These are phyloP conservation scores for Podarcis lilfordi DNA, from an alignment of 2,797 vertebrate species.

Conservation along the genomic window DNA sequence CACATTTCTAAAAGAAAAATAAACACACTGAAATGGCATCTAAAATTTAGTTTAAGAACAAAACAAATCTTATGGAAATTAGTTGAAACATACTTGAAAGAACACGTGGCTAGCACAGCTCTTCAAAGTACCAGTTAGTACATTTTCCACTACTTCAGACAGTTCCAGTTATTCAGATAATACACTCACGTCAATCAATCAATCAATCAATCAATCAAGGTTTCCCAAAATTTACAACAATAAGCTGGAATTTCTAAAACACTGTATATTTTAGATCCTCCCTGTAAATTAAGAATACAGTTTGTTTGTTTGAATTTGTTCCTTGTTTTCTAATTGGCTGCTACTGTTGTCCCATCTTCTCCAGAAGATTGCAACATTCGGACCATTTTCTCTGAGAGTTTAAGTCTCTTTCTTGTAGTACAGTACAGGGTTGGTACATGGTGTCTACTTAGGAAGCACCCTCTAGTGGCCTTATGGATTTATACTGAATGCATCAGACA, in stretches of 20 bases:
- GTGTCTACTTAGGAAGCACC: too few relatives aligned
- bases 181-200: not conserved
- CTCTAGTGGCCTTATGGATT: too few relatives aligned
- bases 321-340: not conserved
- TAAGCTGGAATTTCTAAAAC: not conserved
- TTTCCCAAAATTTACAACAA: too few relatives aligned
- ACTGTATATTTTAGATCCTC: not conserved
- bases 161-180: not conserved
- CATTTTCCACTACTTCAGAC: not conserved
- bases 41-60: not conserved
- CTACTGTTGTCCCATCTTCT: not conserved
- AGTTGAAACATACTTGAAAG: not conserved
- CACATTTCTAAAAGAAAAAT: constrained; percentile 58
- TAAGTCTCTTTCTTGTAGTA: not conserved
- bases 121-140: not conserved
- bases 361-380: not conserved
- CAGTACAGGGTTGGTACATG: not conserved
- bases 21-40: not conserved
- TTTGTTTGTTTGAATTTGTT: not conserved
- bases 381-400: not conserved
- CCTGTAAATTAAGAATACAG: not conserved
- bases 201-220: not conserved
- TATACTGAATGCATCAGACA: too few relatives aligned
- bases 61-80: not conserved
- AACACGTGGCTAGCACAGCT: not conserved